Conservation (phyloP, 1,140 invertebrate species). For the Philopotamus ludificatus region DNA sequence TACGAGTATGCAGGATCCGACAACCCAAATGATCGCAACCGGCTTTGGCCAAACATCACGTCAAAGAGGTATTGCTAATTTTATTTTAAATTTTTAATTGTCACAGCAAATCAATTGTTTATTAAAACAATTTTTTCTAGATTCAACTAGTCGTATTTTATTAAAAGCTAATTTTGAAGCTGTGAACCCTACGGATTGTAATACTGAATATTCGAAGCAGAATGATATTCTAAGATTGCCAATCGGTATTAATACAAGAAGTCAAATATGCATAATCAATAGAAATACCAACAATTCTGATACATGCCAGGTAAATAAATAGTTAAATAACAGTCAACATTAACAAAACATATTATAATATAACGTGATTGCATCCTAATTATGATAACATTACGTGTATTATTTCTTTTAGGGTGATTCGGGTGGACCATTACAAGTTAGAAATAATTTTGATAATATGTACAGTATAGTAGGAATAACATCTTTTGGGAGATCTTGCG, state of each 20-base stretch:
- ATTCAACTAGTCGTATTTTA: neutral
- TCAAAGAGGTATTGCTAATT: neutral
- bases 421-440: conserved; percentile 64
- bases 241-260: neutral
- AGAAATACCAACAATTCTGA: neutral
- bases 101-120: neutral
- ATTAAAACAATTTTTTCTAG: neutral
- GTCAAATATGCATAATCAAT: neutral
- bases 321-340: no score
- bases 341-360: no score
- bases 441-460: conserved; percentile 44
- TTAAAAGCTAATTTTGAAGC: neutral
- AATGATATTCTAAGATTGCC: neutral
- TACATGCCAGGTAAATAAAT: neutral
- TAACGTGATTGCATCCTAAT: neutral
- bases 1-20: neutral
- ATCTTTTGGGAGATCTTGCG: conserved; percentile 68
- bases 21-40: neutral
- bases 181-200: neutral
- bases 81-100: neutral
- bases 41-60: conserved; percentile 8
- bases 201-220: neutral
- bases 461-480: conserved; percentile 67
- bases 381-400: neutral
- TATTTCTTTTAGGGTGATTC: conserved; percentile 66